Evolutionary conservation across 1,140 invertebrate species (phyloP), one percentile per base, ranked within the genome.

Genomic region (Episyrphus balteatus): DNA sequence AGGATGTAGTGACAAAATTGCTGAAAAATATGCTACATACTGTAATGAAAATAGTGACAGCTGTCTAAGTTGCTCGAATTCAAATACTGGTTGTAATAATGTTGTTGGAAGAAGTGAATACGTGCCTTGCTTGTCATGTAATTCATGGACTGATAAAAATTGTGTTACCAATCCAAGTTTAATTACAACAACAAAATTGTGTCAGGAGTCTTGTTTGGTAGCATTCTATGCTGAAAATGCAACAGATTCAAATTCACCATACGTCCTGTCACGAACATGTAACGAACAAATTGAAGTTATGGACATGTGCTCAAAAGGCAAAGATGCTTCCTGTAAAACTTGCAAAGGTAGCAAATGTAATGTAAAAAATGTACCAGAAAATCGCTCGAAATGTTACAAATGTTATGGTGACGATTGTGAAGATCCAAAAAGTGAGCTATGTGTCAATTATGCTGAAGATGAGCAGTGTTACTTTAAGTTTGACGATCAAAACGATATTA

Each of bases 391-490:
- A 11, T 51, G 50, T 19, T 41, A 34, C 5, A 46, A 51, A 32
- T 51, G 50, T n/a, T 19, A 37, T 14, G 46, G 46, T 10, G 21
- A 34, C 13, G 39, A 51, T 30, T 51, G 50, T 21, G 43, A 51
- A 42, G 32, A 14, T 5, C 46, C 46, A 0, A 9, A 18, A 8
- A 30, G 46, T 0, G 15, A 32, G 13, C 12, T 13, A 17, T 51
- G 50, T 18, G 14, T 5, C 18, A 32, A n/a, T 9, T 51, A 48
- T 19, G 18, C 14, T 12, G 12, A 13, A 13, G 19, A 42, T 17
- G 50, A 51, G 21, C 42, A 42, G 33, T 51, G 50, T 18, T 51
- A 51, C 12, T 48, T 51, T 1, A 42, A 46, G 3, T 51, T 51
- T 15, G 46, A 51, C 38, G 34, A 41, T 38, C 48, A 46, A 8